Evolutionary conservation across 1,140 invertebrate species (phyloP).

Genomic region (Mycetomoellerius zeteki): DNA sequence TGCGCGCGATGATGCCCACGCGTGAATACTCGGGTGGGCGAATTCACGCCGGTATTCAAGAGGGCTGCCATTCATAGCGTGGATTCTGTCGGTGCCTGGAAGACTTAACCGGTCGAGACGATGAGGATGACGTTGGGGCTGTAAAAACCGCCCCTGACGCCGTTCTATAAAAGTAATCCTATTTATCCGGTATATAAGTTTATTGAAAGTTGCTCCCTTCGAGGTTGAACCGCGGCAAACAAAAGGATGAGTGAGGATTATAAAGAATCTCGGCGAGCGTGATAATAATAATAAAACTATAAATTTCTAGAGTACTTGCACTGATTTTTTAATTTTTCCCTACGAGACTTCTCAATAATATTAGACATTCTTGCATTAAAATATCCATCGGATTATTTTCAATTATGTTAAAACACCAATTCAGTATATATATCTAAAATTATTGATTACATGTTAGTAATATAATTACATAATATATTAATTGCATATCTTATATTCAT

Average conservation of each 20-base stretch:
- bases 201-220: slow-evolving; percentile 55
- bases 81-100: slow-evolving; percentile 50
- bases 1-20: slow-evolving; percentile 58
- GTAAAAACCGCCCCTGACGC: slow-evolving; percentile 56
- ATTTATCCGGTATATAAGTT: slow-evolving; percentile 57
- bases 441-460: too few species aligned
- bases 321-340: not conserved
- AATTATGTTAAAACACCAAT: not conserved
- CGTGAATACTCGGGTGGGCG: slow-evolving; percentile 69
- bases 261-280: slow-evolving; percentile 12
- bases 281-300: slow-evolving; percentile 45
- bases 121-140: slow-evolving; percentile 64
- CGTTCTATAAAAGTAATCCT: slow-evolving; percentile 64
- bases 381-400: not conserved
- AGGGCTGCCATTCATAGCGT: slow-evolving; percentile 63
- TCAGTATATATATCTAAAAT: not conserved
- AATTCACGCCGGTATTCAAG: slow-evolving; percentile 56
- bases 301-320: not conserved
- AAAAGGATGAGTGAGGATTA: slow-evolving; percentile 48
- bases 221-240: slow-evolving; percentile 24
- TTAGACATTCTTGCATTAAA: not conserved
- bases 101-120: slow-evolving; percentile 60
- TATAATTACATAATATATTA: too few species aligned
- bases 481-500: too few species aligned
- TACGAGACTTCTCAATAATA: not conserved